Evolutionary conservation across 2,113 vertebrate species (phyloP).

Genomic region (Delphinus delphis): DNA sequence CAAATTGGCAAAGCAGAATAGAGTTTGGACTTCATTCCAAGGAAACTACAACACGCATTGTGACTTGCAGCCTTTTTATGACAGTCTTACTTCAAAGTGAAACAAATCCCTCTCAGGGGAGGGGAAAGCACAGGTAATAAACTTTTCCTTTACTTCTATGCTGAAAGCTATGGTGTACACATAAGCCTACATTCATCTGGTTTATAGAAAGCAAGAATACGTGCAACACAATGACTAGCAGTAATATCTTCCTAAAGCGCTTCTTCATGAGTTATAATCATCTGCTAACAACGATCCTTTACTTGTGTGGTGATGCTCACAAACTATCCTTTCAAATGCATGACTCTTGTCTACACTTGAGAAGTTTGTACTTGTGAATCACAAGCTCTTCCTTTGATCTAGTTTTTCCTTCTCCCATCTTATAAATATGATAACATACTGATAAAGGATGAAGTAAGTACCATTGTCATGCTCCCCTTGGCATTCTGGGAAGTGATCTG

Average conservation of each 20-base stretch:
- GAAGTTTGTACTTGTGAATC: not conserved
- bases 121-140: slow-evolving; percentile 9
- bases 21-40: not conserved
- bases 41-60: not conserved
- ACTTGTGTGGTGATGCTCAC: not conserved
- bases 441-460: slow-evolving; percentile 53
- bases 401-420: not conserved
- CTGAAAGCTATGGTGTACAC: not conserved
- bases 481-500: slow-evolving; percentile 48
- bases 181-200: not conserved
- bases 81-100: slow-evolving; percentile 39
- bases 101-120: slow-evolving; percentile 14
- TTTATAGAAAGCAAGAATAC: slow-evolving; percentile 16
- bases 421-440: slow-evolving; percentile 2
- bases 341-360: not conserved
- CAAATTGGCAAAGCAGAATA: not conserved
- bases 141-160: not conserved
- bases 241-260: not conserved
- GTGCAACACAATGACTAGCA: not conserved
- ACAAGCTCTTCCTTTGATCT: not conserved
- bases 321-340: not conserved
- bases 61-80: not conserved
- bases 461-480: not conserved
- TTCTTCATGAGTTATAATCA: slow-evolving; percentile 9
- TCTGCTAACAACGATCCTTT: not conserved